Percentiles rank a stretch among this genome's conserved stretches.
phyloP scores from a whole-genome alignment of 2,797 vertebrate species.

The Sebastes minor region DNA sequence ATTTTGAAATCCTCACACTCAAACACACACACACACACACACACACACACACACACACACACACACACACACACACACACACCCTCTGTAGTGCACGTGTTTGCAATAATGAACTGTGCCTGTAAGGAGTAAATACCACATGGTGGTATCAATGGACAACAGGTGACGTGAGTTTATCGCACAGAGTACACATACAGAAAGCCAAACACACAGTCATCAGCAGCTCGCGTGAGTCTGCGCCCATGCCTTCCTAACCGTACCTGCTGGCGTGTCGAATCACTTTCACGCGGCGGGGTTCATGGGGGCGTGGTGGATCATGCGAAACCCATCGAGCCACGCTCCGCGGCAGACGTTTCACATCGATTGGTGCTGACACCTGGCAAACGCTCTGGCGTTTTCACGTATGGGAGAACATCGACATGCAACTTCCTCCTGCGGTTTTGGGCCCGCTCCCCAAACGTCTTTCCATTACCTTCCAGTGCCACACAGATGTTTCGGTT shows the following conservation, averaged over 20 bases:
- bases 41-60: background rate
- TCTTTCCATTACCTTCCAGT: constrained; percentile 63
- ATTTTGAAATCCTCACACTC: background rate
- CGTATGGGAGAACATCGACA: constrained; percentile 69
- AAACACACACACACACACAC: no score
- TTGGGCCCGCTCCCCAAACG: constrained; percentile 50
- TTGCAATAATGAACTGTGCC: constrained; percentile 56
- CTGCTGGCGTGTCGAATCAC: constrained; percentile 57
- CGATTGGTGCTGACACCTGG: constrained; percentile 75
- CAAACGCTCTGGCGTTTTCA: constrained; percentile 66
- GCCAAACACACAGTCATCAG: constrained; percentile 1
- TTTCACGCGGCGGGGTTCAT: constrained; percentile 46
- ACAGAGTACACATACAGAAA: background rate
- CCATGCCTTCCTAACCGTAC: constrained; percentile 24
- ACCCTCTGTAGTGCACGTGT: constrained; percentile 44
- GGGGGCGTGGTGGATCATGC: constrained; percentile 34
- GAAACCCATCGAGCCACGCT: constrained; percentile 35
- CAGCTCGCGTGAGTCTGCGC: constrained; percentile 24
- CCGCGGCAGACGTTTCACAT: background rate
- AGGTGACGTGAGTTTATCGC: constrained; percentile 56
- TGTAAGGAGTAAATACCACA: constrained; percentile 32
- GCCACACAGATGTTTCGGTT: constrained; percentile 57
- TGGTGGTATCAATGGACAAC: constrained; percentile 47
- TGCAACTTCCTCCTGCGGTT: constrained; percentile 72
- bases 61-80: background rate